Conservation (phyloP, 2,888 invertebrate genomes). For the Drosophila greeni region DNA sequence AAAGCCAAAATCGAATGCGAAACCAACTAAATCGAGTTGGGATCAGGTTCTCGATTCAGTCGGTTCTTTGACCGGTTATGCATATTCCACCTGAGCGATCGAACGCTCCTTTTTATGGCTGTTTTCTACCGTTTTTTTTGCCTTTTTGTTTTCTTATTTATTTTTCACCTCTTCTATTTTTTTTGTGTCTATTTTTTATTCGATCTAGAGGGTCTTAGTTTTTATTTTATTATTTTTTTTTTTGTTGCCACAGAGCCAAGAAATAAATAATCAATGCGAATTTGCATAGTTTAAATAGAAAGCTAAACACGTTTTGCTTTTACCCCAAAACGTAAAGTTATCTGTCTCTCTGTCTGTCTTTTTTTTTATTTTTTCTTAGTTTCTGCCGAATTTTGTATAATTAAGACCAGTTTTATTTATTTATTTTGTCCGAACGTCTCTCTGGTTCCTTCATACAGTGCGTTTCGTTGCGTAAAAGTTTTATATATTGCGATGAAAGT, state of each 20-base stretch:
- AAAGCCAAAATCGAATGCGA: constrained; percentile 22
- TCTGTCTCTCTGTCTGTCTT: constrained; percentile 24
- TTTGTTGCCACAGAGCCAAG: constrained; percentile 22
- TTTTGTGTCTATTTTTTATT: constrained; percentile 42
- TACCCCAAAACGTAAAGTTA: constrained; percentile 56
- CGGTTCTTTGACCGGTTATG: constrained; percentile 64
- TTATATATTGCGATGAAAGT: constrained; percentile 14
- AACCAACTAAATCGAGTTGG: constrained; percentile 39
- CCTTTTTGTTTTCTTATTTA: constrained; percentile 22
- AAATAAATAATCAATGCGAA: constrained; percentile 67
- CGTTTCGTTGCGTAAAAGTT: constrained; percentile 18
- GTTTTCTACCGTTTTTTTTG: constrained; percentile 47
- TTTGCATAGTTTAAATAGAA: constrained; percentile 74
- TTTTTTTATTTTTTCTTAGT: constrained; percentile 26
- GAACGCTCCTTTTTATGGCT: constrained; percentile 62
- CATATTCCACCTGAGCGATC: constrained; percentile 49
- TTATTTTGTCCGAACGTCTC: not conserved
- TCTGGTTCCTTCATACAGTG: constrained; percentile 25
- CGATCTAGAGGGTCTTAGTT: constrained; percentile 10
- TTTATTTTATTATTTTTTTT: constrained; percentile 20
- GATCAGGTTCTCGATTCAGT: constrained; percentile 54
- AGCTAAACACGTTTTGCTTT: constrained; percentile 73
- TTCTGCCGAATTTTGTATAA: constrained; percentile 32
- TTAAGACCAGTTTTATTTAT: constrained; percentile 25
- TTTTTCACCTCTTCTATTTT: constrained; percentile 54